A percentile compares a stretch with the other conserved stretches of the same genome.
These are phyloP conservation scores for Apteryx owenii DNA, from an alignment of 2,113 vertebrate genomes.

Conservation along the genomic window DNA sequence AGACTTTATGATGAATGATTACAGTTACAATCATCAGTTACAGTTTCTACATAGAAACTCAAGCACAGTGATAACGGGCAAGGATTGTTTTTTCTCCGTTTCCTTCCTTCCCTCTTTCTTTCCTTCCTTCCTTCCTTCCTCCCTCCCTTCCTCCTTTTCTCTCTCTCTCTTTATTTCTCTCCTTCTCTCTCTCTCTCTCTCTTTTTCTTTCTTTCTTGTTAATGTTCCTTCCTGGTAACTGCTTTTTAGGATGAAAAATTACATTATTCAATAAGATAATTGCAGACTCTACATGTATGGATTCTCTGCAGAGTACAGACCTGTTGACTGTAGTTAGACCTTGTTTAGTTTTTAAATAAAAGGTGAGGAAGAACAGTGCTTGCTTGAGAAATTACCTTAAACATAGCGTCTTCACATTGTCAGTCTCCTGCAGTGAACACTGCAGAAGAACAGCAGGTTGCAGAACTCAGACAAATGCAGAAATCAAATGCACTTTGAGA, in stretches of 20 bases:
- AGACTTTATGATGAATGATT: not conserved
- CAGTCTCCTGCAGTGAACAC: not conserved
- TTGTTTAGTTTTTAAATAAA: not conserved
- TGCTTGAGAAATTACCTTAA: constrained; percentile 19
- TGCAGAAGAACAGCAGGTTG: not conserved
- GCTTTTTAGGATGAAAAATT: not conserved
- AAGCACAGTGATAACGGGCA: not conserved
- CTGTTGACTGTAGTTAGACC: not conserved
- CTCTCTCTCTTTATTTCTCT: not conserved
- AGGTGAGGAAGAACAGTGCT: not conserved
- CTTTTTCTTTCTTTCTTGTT: not conserved
- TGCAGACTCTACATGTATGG: not conserved
- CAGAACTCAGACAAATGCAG: constrained; percentile 20
- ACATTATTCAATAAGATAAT: not conserved
- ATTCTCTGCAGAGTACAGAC: not conserved
- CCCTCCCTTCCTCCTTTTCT: not conserved
- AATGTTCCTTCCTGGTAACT: not conserved
- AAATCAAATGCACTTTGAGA: not conserved
- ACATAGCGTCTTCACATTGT: not conserved
- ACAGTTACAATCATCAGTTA: not conserved
- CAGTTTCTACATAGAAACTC: not conserved
- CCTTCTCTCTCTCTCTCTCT: not conserved
- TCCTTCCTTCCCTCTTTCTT: not conserved
- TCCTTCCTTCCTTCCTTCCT: not conserved
- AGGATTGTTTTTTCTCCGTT: not conserved